Percentiles rank a stretch among this genome's conserved stretches.
phyloP scores from a whole-genome alignment of 2,888 invertebrate genomes.

The Drosophila sordidapex region DNA sequence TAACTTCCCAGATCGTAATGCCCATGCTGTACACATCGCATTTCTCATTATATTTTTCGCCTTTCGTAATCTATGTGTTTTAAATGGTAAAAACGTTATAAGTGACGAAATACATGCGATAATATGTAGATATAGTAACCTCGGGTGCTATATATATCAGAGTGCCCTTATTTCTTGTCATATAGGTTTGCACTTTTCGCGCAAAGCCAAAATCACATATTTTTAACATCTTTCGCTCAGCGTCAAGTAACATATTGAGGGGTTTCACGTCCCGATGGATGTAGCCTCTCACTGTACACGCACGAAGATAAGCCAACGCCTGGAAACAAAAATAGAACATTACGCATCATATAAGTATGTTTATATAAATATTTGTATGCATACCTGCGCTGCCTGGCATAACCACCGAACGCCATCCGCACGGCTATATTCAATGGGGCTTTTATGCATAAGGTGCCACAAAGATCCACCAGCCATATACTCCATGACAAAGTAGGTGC shows the following conservation, averaged over 20 bases:
- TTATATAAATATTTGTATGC: neutral
- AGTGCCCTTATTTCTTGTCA: conserved; percentile 13
- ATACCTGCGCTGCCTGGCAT: neutral
- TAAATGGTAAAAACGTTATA: neutral
- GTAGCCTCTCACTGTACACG: neutral
- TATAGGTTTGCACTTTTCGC: neutral
- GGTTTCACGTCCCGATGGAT: conserved; percentile 38
- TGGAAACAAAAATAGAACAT: neutral
- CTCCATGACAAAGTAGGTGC: neutral
- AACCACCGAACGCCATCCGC: neutral
- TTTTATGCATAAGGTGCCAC: neutral
- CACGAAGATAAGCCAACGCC: neutral
- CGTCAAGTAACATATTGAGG: conserved; percentile 17
- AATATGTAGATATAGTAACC: neutral
- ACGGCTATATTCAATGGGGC: neutral
- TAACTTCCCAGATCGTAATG: conserved; percentile 29
- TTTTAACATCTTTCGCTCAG: neutral
- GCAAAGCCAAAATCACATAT: conserved; percentile 28
- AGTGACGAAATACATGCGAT: neutral
- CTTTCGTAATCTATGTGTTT: neutral
- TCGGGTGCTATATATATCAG: conserved; percentile 28
- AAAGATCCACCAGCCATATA: neutral
- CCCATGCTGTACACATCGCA: conserved; percentile 36
- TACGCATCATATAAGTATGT: neutral
- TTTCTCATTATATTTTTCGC: conserved; percentile 3